Evolutionary conservation across 2,113 vertebrate species (phyloP).

Genomic region (Tachycineta bicolor): DNA sequence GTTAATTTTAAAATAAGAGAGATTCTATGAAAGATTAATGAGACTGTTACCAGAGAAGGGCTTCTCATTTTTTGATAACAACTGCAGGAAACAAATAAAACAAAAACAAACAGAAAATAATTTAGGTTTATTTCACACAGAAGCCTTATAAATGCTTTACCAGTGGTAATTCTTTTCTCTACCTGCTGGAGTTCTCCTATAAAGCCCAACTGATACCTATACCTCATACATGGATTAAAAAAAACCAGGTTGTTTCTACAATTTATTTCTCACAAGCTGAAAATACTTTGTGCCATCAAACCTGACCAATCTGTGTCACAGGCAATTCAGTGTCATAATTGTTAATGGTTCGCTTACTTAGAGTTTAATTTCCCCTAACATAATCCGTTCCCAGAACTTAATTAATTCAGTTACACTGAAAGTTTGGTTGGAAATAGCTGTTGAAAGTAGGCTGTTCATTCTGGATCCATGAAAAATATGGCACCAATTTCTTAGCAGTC

Average conservation of each 20-base stretch:
- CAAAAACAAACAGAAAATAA: not conserved
- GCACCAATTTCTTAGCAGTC: not conserved
- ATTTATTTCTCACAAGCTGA: not conserved
- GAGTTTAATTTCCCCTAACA: conserved; percentile 41
- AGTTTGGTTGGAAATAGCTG: conserved; percentile 19
- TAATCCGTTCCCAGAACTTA: not conserved
- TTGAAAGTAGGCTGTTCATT: not conserved
- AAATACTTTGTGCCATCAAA: conserved; percentile 15
- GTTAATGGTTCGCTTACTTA: conserved; percentile 52
- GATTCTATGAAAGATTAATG: not conserved
- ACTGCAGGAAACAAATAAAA: not conserved
- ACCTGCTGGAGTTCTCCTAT: not conserved
- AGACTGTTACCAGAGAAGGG: not conserved
- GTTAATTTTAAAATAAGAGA: not conserved
- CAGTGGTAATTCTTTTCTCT: not conserved
- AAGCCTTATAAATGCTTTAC: not conserved
- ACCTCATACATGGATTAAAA: not conserved
- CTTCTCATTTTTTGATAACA: not conserved
- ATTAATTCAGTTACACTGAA: conserved; percentile 15
- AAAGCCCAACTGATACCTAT: not conserved
- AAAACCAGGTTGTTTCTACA: not conserved
- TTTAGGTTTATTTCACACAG: not conserved
- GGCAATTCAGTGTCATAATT: conserved; percentile 27
- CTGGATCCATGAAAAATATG: not conserved
- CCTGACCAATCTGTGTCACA: conserved; percentile 19